phyloP scores from a whole-genome alignment of 2,113 vertebrate species.

The Dryoscopus gambensis region DNA sequence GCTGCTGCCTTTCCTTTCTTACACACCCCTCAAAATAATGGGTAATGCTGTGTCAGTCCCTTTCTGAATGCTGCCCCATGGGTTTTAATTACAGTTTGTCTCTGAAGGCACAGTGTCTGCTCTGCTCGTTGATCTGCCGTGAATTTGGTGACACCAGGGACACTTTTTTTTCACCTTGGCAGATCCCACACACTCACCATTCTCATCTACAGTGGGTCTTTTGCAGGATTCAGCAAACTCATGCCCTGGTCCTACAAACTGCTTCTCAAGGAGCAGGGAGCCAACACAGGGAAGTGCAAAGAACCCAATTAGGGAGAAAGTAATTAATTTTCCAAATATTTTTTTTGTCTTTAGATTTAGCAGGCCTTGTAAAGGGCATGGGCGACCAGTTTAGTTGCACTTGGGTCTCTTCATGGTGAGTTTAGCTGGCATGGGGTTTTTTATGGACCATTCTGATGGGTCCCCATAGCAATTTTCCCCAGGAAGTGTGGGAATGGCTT shows the following conservation, averaged over 20 bases:
- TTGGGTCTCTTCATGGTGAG: not conserved
- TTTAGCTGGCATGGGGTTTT: rapidly evolving
- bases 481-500: not conserved
- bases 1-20: not conserved
- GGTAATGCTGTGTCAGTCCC: not conserved
- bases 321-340: not conserved
- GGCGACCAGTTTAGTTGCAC: not conserved
- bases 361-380: not conserved
- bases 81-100: not conserved
- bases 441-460: not conserved
- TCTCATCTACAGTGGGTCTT: not conserved
- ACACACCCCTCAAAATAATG: not conserved
- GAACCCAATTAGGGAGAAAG: not conserved
- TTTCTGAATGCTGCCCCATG: not conserved
- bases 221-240: not conserved
- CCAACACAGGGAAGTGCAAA: not conserved
- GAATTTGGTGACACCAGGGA: not conserved
- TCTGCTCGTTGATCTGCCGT: not conserved
- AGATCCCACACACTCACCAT: not conserved
- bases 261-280: not conserved
- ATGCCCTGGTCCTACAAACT: not conserved
- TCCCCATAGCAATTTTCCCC: not conserved
- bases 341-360: not conserved
- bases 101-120: not conserved
- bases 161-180: not conserved